Percentiles rank a stretch among this genome's conserved stretches.
Evolutionary conservation across 1,140 invertebrate genomes (phyloP).

Genomic region (Lordiphosa stackelbergi): DNA sequence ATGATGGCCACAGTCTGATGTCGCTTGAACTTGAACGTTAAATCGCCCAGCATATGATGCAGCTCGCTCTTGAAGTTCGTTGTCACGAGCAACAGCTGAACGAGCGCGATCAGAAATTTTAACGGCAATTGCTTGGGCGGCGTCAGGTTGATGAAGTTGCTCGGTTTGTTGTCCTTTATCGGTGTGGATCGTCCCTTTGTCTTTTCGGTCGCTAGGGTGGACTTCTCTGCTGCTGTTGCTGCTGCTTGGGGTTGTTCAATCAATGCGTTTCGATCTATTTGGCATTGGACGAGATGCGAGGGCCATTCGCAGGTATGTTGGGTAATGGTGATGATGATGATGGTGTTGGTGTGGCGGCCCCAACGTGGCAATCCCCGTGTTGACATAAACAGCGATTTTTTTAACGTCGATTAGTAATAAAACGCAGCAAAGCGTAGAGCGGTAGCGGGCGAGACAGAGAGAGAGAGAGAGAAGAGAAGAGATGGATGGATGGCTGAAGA

Average conservation of each 20-base stretch:
- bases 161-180: slow-evolving; percentile 7
- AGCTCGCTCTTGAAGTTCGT: slow-evolving; percentile 44
- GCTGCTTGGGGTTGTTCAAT: slow-evolving; percentile 5
- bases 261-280: slow-evolving; percentile 18
- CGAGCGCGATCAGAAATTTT: slow-evolving; percentile 39
- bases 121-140: slow-evolving; percentile 43
- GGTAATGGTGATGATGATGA: neutral
- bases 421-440: slow-evolving; percentile 15
- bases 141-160: slow-evolving; percentile 41
- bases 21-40: slow-evolving; percentile 38
- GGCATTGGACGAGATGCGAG: slow-evolving; percentile 3
- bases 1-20: slow-evolving; percentile 47
- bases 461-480: neutral
- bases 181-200: too few relatives aligned
- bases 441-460: neutral
- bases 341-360: neutral
- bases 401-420: slow-evolving; percentile 5
- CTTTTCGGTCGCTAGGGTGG: neutral
- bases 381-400: slow-evolving; percentile 17
- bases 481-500: neutral
- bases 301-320: too few relatives aligned
- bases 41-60: slow-evolving; percentile 55
- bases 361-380: slow-evolving; percentile 10
- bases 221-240: neutral
- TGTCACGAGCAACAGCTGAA: slow-evolving; percentile 47